Evolutionary conservation across 2,797 vertebrate genomes (phyloP).

Genomic region (Champsocephalus gunnari): DNA sequence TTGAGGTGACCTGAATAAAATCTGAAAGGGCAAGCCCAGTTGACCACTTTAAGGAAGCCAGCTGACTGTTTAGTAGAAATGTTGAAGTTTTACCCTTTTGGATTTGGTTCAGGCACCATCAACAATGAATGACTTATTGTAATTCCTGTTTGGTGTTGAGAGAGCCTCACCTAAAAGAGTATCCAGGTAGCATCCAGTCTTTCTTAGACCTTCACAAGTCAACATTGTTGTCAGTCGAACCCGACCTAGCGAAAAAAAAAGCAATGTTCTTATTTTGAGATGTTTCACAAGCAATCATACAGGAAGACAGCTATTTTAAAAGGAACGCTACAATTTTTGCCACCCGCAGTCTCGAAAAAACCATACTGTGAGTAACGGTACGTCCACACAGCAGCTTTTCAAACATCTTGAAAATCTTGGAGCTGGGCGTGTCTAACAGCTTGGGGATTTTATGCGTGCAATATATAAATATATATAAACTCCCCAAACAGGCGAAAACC

Average conservation of each 20-base stretch:
- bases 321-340: neutral
- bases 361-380: neutral
- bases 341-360: neutral
- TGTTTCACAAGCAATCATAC: slow-evolving; percentile 2
- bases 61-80: slow-evolving; percentile 11
- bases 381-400: too few species aligned
- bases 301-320: neutral
- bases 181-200: neutral
- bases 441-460: too few species aligned
- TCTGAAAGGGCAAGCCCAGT: slow-evolving; percentile 22
- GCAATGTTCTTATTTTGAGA: neutral
- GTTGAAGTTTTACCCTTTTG: neutral
- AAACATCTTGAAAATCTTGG: too few species aligned
- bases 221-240: neutral
- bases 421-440: too few species aligned
- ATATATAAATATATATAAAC: too few species aligned
- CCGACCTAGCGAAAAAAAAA: neutral
- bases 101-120: neutral
- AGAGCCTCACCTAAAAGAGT: neutral
- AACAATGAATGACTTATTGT: neutral
- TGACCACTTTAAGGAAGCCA: slow-evolving; percentile 25
- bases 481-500: too few species aligned
- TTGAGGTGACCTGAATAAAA: slow-evolving; percentile 21
- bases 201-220: neutral
- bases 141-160: slow-evolving; percentile 4